Evolutionary conservation across 2,113 vertebrate genomes (phyloP).

Genomic region (Zeus faber): DNA sequence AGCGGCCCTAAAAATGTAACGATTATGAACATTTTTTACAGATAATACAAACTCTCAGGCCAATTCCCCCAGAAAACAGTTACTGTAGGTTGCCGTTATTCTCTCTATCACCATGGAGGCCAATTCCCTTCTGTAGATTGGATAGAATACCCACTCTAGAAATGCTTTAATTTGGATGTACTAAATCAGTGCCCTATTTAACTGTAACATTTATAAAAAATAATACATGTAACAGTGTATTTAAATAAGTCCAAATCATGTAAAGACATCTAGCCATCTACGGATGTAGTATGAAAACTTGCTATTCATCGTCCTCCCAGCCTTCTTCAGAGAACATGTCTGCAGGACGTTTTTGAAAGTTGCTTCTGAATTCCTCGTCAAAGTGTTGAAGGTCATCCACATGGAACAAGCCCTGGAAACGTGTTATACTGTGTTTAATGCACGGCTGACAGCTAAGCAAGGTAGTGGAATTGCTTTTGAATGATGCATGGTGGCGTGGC

Average conservation of each 20-base stretch:
- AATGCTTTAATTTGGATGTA: too few species aligned
- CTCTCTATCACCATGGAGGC: too few species aligned
- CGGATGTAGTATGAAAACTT: conserved; percentile 42
- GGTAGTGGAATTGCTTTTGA: not conserved
- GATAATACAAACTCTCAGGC: too few species aligned
- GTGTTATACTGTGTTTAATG: not conserved
- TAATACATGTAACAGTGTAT: not conserved
- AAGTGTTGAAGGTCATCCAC: conserved; percentile 85
- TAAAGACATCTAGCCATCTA: conserved; percentile 52
- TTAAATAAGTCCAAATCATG: not conserved
- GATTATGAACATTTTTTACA: too few species aligned
- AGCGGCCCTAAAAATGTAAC: too few species aligned
- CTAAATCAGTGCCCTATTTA: too few species aligned
- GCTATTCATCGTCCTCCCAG: conserved; percentile 54
- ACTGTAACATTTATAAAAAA: not conserved
- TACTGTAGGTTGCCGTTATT: too few species aligned
- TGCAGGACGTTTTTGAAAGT: conserved; percentile 68
- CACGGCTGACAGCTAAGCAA: not conserved
- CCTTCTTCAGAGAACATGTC: conserved; percentile 58
- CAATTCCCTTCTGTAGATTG: too few species aligned
- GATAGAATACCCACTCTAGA: not conserved
- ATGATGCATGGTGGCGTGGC: conserved; percentile 12
- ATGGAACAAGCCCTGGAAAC: conserved; percentile 84
- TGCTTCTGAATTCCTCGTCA: conserved; percentile 84
- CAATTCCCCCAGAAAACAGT: too few species aligned